Conservation (phyloP, 2,888 invertebrate species). For the Ecdyonurus torrentis region DNA sequence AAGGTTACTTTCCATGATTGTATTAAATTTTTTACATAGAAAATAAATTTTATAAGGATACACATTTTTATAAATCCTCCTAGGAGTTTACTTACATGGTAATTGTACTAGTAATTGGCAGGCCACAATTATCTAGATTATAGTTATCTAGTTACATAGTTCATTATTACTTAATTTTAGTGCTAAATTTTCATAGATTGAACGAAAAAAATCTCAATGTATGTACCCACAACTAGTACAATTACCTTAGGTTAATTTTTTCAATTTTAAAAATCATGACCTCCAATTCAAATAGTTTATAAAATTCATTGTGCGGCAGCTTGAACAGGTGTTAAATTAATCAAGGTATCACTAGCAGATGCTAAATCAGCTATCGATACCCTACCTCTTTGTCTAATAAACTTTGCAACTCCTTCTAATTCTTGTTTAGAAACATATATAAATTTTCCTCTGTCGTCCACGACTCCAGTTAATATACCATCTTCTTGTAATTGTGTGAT, state of each 20-base stretch:
- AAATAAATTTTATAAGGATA: no score
- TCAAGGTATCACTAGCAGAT: slow-evolving; percentile 83
- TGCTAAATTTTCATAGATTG: no score
- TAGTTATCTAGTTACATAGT: no score
- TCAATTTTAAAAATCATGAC: neutral
- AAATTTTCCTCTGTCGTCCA: slow-evolving; percentile 97
- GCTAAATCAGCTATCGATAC: slow-evolving; percentile 88
- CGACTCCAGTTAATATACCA: slow-evolving; percentile 74
- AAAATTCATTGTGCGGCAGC: neutral
- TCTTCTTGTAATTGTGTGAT: slow-evolving; percentile 69
- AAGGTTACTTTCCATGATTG: no score
- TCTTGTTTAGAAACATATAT: slow-evolving; percentile 91
- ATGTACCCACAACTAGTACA: neutral
- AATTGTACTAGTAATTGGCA: no score
- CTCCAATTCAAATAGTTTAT: no score
- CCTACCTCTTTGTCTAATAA: slow-evolving; percentile 84
- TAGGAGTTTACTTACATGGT: no score
- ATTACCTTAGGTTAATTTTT: neutral
- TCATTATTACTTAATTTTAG: no score
- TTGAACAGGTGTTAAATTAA: slow-evolving; percentile 44
- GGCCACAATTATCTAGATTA: no score
- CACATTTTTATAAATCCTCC: no score
- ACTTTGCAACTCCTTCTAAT: slow-evolving; percentile 82
- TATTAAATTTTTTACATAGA: no score
- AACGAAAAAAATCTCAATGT: neutral